Conservation (phyloP, 1,140 invertebrate genomes). For the Rhopalosiphum padi region DNA sequence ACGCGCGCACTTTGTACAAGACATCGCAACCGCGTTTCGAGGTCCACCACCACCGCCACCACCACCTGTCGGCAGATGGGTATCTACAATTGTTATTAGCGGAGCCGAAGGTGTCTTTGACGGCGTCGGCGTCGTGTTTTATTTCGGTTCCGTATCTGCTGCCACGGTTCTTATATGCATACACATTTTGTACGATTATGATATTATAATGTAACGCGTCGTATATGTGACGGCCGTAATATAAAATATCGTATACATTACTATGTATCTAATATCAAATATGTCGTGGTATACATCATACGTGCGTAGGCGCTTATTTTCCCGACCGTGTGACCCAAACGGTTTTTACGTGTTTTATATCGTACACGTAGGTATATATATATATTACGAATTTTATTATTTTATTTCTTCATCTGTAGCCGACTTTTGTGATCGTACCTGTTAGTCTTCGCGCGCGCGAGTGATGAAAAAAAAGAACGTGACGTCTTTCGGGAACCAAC, state of each 20-base stretch:
- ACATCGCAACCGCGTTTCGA: background rate
- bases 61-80: slow-evolving; percentile 56
- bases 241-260: background rate
- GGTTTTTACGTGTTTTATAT: background rate
- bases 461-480: background rate
- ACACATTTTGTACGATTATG: background rate
- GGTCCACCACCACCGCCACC: slow-evolving; percentile 9
- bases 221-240: background rate
- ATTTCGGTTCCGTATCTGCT: slow-evolving; percentile 4
- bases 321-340: slow-evolving; percentile 48
- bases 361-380: background rate
- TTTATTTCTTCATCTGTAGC: background rate
- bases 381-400: background rate
- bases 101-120: slow-evolving; percentile 57
- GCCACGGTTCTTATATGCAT: background rate
- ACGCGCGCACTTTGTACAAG: background rate
- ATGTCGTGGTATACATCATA: background rate
- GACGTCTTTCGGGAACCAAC: background rate
- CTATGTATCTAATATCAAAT: slow-evolving; percentile 11
- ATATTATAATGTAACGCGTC: background rate
- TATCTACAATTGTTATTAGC: slow-evolving; percentile 46
- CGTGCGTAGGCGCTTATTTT: background rate
- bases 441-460: background rate
- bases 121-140: slow-evolving; percentile 30
- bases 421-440: background rate